These are phyloP conservation scores for Paradisaea rubra DNA, from an alignment of 2,113 vertebrate species.

Conservation along the genomic window DNA sequence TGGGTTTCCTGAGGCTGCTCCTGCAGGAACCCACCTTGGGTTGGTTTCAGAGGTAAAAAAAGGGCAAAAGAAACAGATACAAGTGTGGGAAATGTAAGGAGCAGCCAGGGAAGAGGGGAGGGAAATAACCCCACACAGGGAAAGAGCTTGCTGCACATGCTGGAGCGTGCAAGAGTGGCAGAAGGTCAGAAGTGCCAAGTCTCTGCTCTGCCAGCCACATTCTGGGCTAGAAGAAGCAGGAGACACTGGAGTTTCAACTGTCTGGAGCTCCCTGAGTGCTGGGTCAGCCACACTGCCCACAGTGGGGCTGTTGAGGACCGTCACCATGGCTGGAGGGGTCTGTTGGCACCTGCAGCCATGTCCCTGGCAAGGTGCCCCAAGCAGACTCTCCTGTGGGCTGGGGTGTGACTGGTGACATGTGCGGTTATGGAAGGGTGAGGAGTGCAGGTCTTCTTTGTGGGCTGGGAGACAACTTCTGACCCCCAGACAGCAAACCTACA, in stretches of 20 bases:
- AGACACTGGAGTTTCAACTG: neutral
- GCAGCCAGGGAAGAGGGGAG: neutral
- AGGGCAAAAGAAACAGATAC: neutral
- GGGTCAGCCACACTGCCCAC: neutral
- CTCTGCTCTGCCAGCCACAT: neutral
- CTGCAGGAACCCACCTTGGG: neutral
- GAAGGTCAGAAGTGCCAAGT: neutral
- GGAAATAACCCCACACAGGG: neutral
- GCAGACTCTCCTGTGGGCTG: neutral
- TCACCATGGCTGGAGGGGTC: neutral
- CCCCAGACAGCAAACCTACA: neutral
- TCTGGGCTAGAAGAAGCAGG: neutral
- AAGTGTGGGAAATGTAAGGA: neutral
- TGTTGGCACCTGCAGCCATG: neutral
- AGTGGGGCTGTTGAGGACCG: rapidly evolving
- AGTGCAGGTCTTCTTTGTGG: neutral
- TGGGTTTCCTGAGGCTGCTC: neutral
- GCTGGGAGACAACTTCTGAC: neutral
- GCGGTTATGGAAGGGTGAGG: neutral
- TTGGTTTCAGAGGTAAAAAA: neutral
- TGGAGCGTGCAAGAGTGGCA: neutral
- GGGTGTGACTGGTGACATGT: neutral
- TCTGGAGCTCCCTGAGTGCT: neutral
- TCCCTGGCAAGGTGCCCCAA: neutral
- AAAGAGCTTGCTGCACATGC: neutral